phyloP scores from a whole-genome alignment of 2,888 invertebrate genomes.

The Anaspis maculata region DNA sequence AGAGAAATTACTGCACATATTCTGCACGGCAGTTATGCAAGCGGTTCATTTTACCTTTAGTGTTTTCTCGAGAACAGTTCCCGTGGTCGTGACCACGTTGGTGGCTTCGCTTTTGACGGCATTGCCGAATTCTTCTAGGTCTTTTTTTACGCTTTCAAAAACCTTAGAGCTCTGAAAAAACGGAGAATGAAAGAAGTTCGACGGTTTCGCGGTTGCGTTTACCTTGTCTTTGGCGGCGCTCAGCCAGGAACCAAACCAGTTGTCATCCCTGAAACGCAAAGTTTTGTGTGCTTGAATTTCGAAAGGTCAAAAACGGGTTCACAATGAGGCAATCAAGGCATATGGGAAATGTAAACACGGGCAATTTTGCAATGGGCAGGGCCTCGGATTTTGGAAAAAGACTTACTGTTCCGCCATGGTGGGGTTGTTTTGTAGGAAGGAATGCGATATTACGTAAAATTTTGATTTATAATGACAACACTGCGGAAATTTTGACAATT shows the following conservation, averaged over 20 bases:
- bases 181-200: neutral
- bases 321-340: too few relatives aligned
- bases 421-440: too few relatives aligned
- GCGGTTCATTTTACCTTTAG: too few relatives aligned
- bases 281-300: too few relatives aligned
- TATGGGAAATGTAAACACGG: too few relatives aligned
- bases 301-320: neutral
- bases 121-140: conserved; percentile 64
- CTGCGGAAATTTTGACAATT: too few relatives aligned
- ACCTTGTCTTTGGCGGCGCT: conserved; percentile 42
- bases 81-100: conserved; percentile 57
- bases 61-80: conserved; percentile 59
- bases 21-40: conserved; percentile 11
- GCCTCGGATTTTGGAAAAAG: too few relatives aligned
- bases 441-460: too few relatives aligned
- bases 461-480: too few relatives aligned
- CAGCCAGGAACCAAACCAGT: conserved; percentile 42
- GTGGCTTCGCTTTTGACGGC: conserved; percentile 65
- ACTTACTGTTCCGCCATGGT: too few relatives aligned
- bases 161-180: conserved; percentile 58
- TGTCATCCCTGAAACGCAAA: conserved; percentile 30
- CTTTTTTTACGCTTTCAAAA: conserved; percentile 67
- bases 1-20: neutral
- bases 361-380: too few relatives aligned
- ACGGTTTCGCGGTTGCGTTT: conserved; percentile 8